Conservation (phyloP, 2,797 vertebrate species). For the Ptychobarbus kaznakovi region DNA sequence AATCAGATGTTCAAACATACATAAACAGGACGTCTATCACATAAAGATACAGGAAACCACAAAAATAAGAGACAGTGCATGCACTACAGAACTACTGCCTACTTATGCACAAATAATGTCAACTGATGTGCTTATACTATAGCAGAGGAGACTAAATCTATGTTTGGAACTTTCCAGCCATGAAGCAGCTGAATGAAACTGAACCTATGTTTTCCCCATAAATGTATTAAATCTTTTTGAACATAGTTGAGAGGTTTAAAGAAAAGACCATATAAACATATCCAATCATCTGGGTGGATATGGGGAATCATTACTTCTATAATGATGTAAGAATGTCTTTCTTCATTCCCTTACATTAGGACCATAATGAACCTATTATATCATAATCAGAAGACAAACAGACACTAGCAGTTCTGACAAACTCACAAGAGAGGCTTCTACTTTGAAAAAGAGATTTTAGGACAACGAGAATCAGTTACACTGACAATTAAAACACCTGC, state of each 20-base stretch:
- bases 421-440: neutral
- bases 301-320: neutral
- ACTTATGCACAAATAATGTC: neutral
- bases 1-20: neutral
- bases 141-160: neutral
- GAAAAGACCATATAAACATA: neutral
- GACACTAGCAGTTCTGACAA: neutral
- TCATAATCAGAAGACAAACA: neutral
- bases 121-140: neutral
- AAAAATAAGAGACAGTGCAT: neutral
- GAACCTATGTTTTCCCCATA: neutral
- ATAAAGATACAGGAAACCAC: conserved; percentile 18
- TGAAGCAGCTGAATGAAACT: neutral
- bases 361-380: neutral
- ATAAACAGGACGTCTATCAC: conserved; percentile 28
- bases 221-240: neutral
- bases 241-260: neutral
- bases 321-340: neutral
- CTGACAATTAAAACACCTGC: neutral
- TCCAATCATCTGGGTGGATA: neutral
- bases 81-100: neutral
- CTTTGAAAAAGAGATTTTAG: conserved; percentile 1
- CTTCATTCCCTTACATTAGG: neutral
- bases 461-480: neutral
- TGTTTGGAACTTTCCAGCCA: neutral